A percentile compares a stretch with the other conserved stretches of the same genome.
Conservation (phyloP, 2,888 invertebrate genomes). For the Phyllotreta cruciferae region DNA sequence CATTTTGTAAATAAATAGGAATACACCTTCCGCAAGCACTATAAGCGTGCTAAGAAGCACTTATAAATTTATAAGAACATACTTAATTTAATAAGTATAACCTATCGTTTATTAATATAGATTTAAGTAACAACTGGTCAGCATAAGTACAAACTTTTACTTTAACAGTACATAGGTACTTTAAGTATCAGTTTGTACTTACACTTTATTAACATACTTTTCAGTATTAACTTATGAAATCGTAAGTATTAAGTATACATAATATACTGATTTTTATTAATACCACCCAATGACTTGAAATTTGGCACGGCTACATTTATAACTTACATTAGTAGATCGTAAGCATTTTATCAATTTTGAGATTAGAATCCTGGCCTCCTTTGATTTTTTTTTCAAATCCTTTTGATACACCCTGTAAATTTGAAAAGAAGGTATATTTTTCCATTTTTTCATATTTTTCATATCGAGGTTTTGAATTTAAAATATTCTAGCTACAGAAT, state of each 20-base stretch:
- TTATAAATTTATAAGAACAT: constrained; percentile 15
- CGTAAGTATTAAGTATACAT: constrained; percentile 5
- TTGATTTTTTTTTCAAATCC: no score
- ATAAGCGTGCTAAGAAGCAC: constrained; percentile 9
- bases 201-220: constrained; percentile 10
- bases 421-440: no score
- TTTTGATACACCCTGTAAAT: no score
- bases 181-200: constrained; percentile 5
- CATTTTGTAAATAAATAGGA: constrained; percentile 15
- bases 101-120: constrained; percentile 12
- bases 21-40: constrained; percentile 6
- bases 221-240: constrained; percentile 13
- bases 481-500: no score
- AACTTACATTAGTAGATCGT: no score
- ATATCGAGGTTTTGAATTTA: no score
- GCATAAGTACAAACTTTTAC: neutral
- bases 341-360: no score
- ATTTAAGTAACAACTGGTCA: neutral
- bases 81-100: constrained; percentile 17
- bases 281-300: constrained; percentile 9
- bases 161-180: no score
- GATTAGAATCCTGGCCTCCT: no score
- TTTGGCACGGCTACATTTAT: no score
- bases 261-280: constrained; percentile 21
- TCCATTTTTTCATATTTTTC: no score